Conservation (phyloP, 2,797 vertebrate genomes). For the Enteromius viviparus region DNA sequence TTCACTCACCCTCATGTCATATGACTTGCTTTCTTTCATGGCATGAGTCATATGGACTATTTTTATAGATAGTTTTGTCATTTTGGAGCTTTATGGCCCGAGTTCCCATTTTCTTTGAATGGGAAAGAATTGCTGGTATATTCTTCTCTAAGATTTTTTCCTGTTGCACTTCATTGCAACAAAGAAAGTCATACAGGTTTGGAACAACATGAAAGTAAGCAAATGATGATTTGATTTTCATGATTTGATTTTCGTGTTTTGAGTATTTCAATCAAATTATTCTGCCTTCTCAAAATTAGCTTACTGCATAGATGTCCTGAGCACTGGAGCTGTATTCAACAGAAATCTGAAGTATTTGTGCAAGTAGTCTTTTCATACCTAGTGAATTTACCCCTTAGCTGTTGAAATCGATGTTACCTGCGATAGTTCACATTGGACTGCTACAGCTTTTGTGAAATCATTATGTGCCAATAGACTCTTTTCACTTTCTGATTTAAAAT, state of each 20-base stretch:
- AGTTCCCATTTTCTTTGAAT: background rate
- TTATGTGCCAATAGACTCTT: background rate
- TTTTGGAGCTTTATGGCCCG: background rate
- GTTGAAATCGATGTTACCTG: background rate
- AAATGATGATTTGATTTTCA: background rate
- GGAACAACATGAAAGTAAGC: background rate
- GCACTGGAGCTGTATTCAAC: background rate
- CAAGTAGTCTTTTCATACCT: background rate
- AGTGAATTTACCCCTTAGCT: background rate
- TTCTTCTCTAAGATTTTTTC: background rate
- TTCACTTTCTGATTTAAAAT: background rate
- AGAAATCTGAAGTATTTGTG: background rate
- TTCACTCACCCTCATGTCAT: background rate
- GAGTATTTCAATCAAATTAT: background rate
- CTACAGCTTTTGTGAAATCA: background rate
- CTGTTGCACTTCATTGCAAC: background rate
- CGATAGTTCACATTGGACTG: constrained; percentile 11
- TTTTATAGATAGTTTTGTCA: background rate
- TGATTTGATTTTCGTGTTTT: background rate
- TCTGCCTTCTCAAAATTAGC: background rate
- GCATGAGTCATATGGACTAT: background rate
- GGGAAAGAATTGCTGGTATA: background rate
- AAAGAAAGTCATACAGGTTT: constrained; percentile 1
- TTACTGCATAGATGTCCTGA: background rate
- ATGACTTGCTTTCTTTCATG: background rate